phyloP scores from a whole-genome alignment of 2,113 vertebrate species.

The Spea multiplicata region DNA sequence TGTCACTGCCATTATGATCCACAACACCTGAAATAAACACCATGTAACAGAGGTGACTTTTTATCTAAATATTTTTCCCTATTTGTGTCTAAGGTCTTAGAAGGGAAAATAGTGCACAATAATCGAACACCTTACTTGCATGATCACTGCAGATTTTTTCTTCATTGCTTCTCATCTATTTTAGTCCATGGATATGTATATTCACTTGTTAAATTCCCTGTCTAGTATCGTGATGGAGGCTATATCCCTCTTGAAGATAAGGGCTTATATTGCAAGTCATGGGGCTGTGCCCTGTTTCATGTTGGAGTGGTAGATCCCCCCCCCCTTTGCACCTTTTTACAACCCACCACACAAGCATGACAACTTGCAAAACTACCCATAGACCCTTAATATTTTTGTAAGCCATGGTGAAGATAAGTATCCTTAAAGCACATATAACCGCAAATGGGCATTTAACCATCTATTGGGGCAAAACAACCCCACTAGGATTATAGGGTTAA shows the following conservation, averaged over 20 bases:
- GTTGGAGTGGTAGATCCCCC: neutral
- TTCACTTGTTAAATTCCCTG: neutral
- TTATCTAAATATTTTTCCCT: neutral
- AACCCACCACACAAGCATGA: slow-evolving; percentile 5
- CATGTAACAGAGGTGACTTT: neutral
- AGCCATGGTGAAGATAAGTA: neutral
- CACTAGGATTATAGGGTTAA: neutral
- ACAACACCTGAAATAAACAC: neutral
- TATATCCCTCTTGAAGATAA: slow-evolving; percentile 28
- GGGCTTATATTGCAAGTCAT: slow-evolving; percentile 25
- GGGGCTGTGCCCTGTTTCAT: slow-evolving; percentile 39
- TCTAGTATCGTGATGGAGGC: slow-evolving; percentile 10
- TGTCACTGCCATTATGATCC: neutral
- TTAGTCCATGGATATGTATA: slow-evolving; percentile 1
- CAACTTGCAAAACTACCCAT: neutral
- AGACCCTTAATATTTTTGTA: neutral
- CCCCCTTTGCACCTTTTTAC: neutral
- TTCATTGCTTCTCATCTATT: neutral
- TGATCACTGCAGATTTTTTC: neutral
- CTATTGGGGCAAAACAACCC: neutral
- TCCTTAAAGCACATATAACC: neutral
- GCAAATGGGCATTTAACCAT: neutral
- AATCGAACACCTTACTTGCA: slow-evolving; percentile 1
- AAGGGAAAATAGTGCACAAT: slow-evolving; percentile 26
- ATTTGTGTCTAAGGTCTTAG: neutral